Conservation (phyloP, 2,113 vertebrate species). For the Cyanistes caeruleus region DNA sequence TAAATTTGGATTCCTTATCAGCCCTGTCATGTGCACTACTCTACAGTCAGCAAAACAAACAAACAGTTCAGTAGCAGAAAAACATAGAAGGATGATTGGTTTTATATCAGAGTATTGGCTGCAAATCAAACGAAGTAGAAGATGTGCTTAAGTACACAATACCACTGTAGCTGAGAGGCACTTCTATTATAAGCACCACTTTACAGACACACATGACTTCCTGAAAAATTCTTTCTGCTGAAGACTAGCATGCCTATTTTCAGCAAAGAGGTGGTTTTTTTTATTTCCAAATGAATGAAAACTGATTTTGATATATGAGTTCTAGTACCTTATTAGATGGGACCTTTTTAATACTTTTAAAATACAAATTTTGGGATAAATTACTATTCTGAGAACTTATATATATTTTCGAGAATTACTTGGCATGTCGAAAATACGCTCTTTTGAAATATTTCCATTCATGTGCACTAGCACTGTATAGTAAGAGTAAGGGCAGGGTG, state of each 20-base stretch:
- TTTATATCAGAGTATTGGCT: constrained; percentile 13
- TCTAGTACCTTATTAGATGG: background rate
- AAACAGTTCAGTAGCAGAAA: background rate
- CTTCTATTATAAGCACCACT: background rate
- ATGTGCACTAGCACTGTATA: background rate
- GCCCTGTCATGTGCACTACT: background rate
- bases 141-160: background rate
- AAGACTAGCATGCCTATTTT: background rate
- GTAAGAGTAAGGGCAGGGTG: background rate
- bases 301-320: background rate
- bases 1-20: constrained; percentile 27
- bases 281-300: background rate
- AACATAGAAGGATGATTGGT: background rate
- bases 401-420: background rate
- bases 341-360: background rate
- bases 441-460: background rate
- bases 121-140: background rate
- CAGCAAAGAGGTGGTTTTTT: background rate
- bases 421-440: background rate
- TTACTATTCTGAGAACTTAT: background rate
- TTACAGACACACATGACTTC: background rate
- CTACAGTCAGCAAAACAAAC: constrained; percentile 15
- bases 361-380: background rate
- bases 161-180: background rate
- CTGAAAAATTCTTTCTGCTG: constrained; percentile 1